Evolutionary conservation across 2,888 invertebrate species (phyloP).

Genomic region (Scrobipalpa atriplicella): DNA sequence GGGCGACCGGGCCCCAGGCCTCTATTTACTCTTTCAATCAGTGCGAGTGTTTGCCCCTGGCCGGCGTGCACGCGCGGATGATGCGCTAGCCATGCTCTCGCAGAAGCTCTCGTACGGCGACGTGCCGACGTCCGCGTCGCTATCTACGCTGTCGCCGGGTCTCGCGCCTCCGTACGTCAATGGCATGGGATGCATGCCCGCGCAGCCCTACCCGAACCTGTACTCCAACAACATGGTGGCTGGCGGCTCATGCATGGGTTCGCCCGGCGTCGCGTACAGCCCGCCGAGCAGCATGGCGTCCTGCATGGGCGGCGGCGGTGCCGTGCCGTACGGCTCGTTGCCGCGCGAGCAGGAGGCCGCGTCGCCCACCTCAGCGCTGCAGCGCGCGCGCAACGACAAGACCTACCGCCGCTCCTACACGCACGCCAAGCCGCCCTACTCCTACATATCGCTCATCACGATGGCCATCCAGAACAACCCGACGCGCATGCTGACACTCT

Average conservation of each 20-base stretch:
- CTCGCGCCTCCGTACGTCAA: constrained; percentile 93
- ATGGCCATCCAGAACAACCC: constrained; percentile 99
- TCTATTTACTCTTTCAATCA: constrained; percentile 84
- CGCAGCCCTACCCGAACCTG: constrained; percentile 83
- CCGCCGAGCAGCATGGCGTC: constrained; percentile 89
- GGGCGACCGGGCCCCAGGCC: constrained; percentile 76
- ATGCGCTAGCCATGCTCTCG: constrained; percentile 85
- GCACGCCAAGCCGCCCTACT: constrained; percentile 99
- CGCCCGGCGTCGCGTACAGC: constrained; percentile 88
- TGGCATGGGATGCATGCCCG: constrained; percentile 90
- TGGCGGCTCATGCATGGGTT: constrained; percentile 87
- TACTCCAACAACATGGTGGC: constrained; percentile 87
- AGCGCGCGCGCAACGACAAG: constrained; percentile 93
- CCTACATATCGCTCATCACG: constrained; percentile 99
- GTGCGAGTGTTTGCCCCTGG: constrained; percentile 82
- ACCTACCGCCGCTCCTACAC: constrained; percentile 97
- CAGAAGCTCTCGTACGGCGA: constrained; percentile 88
- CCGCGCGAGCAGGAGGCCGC: constrained; percentile 87
- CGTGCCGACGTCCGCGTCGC: constrained; percentile 84
- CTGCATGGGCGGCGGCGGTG: constrained; percentile 86
- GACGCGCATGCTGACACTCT: constrained; percentile 97
- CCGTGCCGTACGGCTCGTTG: constrained; percentile 84
- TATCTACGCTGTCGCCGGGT: constrained; percentile 87
- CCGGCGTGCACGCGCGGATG: constrained; percentile 82
- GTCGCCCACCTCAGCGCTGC: constrained; percentile 91